These are phyloP conservation scores for Pantherophis alleghaniensis DNA, from an alignment of 2,797 vertebrate species.

Conservation along the genomic window DNA sequence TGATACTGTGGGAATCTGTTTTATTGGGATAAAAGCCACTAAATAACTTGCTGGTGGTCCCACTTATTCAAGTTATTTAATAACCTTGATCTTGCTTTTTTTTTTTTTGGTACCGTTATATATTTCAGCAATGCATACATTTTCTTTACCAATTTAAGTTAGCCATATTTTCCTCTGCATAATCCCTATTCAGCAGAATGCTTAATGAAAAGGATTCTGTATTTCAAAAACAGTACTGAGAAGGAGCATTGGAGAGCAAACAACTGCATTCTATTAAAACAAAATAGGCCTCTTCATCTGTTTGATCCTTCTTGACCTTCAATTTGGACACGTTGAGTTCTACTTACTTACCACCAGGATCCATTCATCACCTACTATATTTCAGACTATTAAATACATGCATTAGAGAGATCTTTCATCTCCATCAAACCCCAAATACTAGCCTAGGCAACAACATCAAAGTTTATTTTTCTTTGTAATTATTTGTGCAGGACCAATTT, in stretches of 20 bases:
- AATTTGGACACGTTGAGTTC: neutral
- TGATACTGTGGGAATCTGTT: constrained; percentile 33
- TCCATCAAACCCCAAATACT: neutral
- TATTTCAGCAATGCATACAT: constrained; percentile 25
- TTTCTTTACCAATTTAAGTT: constrained; percentile 27
- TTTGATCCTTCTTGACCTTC: neutral
- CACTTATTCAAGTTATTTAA: constrained; percentile 3
- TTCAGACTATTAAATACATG: neutral
- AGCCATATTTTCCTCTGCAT: constrained; percentile 20
- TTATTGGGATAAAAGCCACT: constrained; percentile 12
- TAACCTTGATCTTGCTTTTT: neutral
- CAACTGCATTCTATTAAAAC: neutral
- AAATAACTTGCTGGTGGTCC: neutral
- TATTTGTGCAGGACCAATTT: neutral
- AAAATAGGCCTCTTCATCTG: neutral
- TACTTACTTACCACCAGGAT: neutral
- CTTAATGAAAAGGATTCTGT: neutral
- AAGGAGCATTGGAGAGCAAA: neutral
- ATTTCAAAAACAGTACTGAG: neutral
- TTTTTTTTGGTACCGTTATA: neutral
- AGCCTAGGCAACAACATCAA: neutral
- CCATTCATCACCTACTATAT: neutral
- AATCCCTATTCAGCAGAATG: neutral
- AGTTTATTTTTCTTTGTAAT: neutral
- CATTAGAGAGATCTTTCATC: neutral